Conservation (phyloP, 2,888 invertebrate species). For the Spialia ferax region DNA sequence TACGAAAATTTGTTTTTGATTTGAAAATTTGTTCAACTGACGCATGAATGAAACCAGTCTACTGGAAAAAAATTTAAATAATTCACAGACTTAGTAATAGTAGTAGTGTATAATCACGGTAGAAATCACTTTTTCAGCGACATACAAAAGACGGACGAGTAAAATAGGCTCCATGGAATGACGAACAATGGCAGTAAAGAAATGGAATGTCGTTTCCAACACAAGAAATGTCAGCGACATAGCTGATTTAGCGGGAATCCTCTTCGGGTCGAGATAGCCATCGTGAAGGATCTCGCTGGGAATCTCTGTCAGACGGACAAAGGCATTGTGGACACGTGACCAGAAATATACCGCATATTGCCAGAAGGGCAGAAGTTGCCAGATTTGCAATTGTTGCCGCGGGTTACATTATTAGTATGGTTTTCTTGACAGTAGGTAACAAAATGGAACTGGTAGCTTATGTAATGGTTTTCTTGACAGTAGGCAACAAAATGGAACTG, state of each 20-base stretch:
- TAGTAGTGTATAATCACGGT: too few relatives aligned
- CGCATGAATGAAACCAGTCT: too few relatives aligned
- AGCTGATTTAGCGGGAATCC: conserved; percentile 59
- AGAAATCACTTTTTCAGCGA: not conserved
- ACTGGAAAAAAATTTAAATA: too few relatives aligned
- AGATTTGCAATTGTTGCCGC: not conserved
- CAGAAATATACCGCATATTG: conserved; percentile 40
- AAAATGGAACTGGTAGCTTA: too few relatives aligned
- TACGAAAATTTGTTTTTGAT: too few relatives aligned
- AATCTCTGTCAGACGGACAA: conserved; percentile 61
- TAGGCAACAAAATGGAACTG: not conserved
- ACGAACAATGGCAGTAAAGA: conserved; percentile 37
- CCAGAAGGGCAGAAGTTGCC: conserved; percentile 3
- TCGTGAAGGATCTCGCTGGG: conserved; percentile 61
- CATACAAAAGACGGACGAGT: not conserved
- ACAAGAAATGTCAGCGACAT: conserved; percentile 51
- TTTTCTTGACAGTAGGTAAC: not conserved
- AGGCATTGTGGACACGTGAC: conserved; percentile 52
- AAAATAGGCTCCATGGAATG: conserved; percentile 23
- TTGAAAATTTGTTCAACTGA: too few relatives aligned
- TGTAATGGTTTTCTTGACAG: not conserved
- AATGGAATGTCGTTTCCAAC: conserved; percentile 48
- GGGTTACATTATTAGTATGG: not conserved
- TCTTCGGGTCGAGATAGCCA: conserved; percentile 57
- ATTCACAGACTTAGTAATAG: too few relatives aligned